Base-by-base conservation (phyloP, 2,888 invertebrate genomes). In the Celastrina argiolus region DNA sequence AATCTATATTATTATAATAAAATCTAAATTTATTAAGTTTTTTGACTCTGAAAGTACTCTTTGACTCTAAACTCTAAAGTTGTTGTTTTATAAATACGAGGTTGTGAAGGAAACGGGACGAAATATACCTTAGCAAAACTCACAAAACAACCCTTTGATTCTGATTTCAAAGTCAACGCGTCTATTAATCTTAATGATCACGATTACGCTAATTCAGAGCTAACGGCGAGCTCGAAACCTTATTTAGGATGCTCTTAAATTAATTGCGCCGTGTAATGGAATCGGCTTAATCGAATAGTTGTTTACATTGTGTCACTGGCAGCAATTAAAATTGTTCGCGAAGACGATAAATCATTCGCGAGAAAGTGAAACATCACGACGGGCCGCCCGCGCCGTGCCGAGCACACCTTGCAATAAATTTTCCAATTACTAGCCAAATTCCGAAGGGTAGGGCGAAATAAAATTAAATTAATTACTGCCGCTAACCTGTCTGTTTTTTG, bases 241-340 rank as follows among this genome's bases (percentile, higher is more conserved):
- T 73, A 74, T 74, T 73, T 73, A 77, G 75, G 79, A 77, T 74
- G 81, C 87, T 84, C 81, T 85, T 83, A 87, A 83, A 89, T 88
- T 85, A 89, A 89, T 89, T 84, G 79, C 84, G 72, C 74, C 74
- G 80, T 82, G 83, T 85, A 89, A 88, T 86, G 84, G 87, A 84
- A 89, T 89, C 88, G 88, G 87, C 87, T 87, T 88, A 89, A 91
- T 91, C 90, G 88, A 90, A 91, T 90, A 90, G 88, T 89, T 91
- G 89, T 91, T 90, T 91, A 90, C 90, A 90, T 79, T 79, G 85
- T 90, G 90, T 91, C 90, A 90, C 87, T 87, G 84, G 75, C 78
- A 82, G 87, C 88, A 90, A 91, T 91, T 91, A 90, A 91, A 89
- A 90, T 91, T 90, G 90, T 91, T 91, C 84, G 84, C 77, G 79